Evolutionary conservation across 2,113 vertebrate species (phyloP).

Genomic region (Colistium nudipinnis): DNA sequence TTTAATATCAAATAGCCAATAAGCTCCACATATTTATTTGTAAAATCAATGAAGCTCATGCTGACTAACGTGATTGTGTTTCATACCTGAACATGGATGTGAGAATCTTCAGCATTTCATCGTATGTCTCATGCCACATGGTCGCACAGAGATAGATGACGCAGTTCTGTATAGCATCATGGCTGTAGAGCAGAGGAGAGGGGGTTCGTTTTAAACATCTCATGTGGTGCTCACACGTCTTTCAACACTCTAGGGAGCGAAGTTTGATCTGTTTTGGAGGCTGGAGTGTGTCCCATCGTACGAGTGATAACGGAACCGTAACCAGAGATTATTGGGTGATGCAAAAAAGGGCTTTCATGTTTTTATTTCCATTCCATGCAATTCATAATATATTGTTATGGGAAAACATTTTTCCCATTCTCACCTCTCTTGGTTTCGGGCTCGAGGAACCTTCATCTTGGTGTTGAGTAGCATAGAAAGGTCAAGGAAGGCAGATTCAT

Average conservation of each 20-base stretch:
- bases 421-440: constrained; percentile 71
- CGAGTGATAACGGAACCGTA: neutral
- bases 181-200: constrained; percentile 40
- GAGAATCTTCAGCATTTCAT: constrained; percentile 81
- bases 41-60: neutral
- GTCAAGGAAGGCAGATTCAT: constrained; percentile 85
- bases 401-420: neutral
- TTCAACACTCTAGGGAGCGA: neutral
- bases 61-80: neutral
- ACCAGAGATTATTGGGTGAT: neutral
- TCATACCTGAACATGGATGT: constrained; percentile 82
- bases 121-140: constrained; percentile 84
- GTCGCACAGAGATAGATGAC: constrained; percentile 79
- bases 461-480: constrained; percentile 83
- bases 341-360: neutral
- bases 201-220: constrained; percentile 1
- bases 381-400: neutral
- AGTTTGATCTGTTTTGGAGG: neutral
- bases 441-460: constrained; percentile 77
- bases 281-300: neutral
- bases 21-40: too few species aligned
- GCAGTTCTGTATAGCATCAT: constrained; percentile 72
- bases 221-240: neutral
- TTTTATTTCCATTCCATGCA: neutral
- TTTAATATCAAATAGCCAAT: too few species aligned